These are phyloP conservation scores for Xiphophorus birchmanni DNA, from an alignment of 2,797 vertebrate species.

Conservation along the genomic window DNA sequence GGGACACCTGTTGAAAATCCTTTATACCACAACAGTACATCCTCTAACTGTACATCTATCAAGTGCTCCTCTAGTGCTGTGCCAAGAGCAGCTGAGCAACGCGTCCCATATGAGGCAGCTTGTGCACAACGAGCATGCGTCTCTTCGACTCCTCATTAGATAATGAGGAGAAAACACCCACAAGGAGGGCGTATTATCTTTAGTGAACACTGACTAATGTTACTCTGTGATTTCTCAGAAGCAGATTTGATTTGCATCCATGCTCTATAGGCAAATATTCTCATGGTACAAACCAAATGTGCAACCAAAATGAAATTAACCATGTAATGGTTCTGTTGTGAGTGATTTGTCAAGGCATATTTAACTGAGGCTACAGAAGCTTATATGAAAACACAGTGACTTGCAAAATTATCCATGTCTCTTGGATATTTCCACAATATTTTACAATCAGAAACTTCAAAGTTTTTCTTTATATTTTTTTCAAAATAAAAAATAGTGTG, in stretches of 20 bases:
- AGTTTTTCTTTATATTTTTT: too few species aligned
- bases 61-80: background rate
- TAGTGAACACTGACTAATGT: background rate
- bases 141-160: background rate
- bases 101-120: conserved; percentile 51
- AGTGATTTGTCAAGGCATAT: background rate
- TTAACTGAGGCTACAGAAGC: background rate
- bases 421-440: background rate
- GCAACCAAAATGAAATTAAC: background rate
- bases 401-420: background rate
- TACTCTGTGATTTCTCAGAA: background rate
- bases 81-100: conserved; percentile 50
- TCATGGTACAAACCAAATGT: conserved; percentile 27
- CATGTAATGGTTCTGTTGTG: background rate
- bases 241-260: conserved; percentile 54
- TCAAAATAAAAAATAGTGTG: background rate
- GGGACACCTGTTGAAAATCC: conserved; percentile 4
- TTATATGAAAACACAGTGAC: background rate
- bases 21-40: conserved; percentile 17
- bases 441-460: background rate
- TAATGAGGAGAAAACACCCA: background rate
- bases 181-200: background rate
- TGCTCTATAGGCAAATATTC: conserved; percentile 36
- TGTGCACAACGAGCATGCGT: conserved; percentile 45
- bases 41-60: background rate